Base-by-base conservation (phyloP, 2,113 vertebrate genomes). In the Rhodinocichla rosea region DNA sequence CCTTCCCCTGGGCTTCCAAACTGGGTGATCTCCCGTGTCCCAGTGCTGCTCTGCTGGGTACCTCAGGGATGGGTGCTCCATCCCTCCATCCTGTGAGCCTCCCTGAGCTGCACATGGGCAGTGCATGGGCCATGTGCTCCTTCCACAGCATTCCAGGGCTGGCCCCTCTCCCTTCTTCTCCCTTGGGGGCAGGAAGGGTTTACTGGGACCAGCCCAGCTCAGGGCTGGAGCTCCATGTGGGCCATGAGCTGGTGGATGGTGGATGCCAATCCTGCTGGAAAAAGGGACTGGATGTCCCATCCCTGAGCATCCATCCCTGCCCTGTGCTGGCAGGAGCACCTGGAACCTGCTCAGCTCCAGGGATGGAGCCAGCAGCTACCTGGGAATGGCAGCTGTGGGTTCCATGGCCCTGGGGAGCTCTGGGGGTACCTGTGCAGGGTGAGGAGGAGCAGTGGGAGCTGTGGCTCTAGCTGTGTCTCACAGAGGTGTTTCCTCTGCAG, bases 51-150 rank as follows among this genome's bases (percentile, higher is more conserved):
- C 64, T 64, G 42, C 45, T 0, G 0, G 64, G 13, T 27, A 2
- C 62, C 53, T 16, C 0, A 1, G 70, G 23, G 67, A 11, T 19
- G 11, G 44, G 6, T 33, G 44, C 70, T 82, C 40, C 0, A 0
- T 15, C 49, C 5, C 83, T 64, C 42, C 39, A 14, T 22, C 35
- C 91, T 39, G 35, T 8, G 20, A 47, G 64, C 65, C 52, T 40
- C 32, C 24, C 56, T 21, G 45, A 24, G 22, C 87, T 42, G 65
- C 52, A 9, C 76, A 11, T 1, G 15, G n/a, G 26, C 13, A 1
- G 2, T 26, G 60, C 62, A 32, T 9, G 52, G 52, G 5, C 60
- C 68, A 2, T 0, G 24, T 11, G 50, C 10, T 21, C 69, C 65
- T 35, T 30, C 33, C 64, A 52, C 59, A 47, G 59, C 23, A 1